phyloP scores from a whole-genome alignment of 2,888 invertebrate genomes.

The Drosophila paracracens region DNA sequence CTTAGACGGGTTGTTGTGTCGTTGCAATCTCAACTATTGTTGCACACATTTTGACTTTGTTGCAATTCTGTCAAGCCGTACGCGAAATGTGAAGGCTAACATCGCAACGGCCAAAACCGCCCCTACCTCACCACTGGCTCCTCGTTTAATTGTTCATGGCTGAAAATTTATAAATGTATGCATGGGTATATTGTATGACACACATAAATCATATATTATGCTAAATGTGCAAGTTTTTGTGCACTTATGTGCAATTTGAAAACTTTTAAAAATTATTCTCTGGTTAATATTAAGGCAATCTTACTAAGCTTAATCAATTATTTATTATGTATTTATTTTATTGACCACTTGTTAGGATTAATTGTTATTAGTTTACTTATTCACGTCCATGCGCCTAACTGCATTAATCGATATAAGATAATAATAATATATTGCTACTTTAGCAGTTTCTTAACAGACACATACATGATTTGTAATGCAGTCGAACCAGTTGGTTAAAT shows the following conservation, averaged over 20 bases:
- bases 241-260: not conserved
- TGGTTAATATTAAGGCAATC: not conserved
- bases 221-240: not conserved
- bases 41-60: slow-evolving; percentile 53
- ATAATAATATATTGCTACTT: slow-evolving; percentile 2
- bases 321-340: not conserved
- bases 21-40: slow-evolving; percentile 52
- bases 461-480: slow-evolving; percentile 13
- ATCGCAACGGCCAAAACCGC: slow-evolving; percentile 19
- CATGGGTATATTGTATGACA: slow-evolving; percentile 22
- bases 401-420: not conserved
- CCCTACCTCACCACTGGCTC: slow-evolving; percentile 12
- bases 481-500: slow-evolving; percentile 72
- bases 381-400: not conserved
- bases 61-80: slow-evolving; percentile 60
- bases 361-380: slow-evolving; percentile 16
- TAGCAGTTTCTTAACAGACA: slow-evolving; percentile 4
- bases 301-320: not conserved
- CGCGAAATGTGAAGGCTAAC: slow-evolving; percentile 62
- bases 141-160: slow-evolving; percentile 26
- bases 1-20: slow-evolving; percentile 15
- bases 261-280: not conserved
- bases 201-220: slow-evolving; percentile 11
- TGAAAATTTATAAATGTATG: slow-evolving; percentile 24
- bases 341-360: slow-evolving; percentile 8